phyloP scores from a whole-genome alignment of 2,888 invertebrate genomes.

The Eupithecia pulchellata region DNA sequence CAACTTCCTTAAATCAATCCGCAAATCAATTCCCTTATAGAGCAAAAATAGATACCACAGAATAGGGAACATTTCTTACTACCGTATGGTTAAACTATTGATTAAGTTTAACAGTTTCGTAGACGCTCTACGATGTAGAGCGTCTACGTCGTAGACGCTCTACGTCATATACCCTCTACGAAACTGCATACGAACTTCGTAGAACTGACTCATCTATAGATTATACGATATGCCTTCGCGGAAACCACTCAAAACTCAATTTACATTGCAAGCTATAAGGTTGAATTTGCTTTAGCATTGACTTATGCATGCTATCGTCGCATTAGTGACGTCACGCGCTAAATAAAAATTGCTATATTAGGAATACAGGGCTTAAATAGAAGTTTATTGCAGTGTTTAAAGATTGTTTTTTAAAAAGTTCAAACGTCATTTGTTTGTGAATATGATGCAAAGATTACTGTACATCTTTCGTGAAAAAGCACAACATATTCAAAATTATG shows the following conservation, averaged over 20 bases:
- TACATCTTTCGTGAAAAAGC: too few relatives aligned
- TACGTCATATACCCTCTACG: conserved; percentile 34
- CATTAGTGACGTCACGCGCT: conserved; percentile 45
- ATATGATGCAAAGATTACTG: too few relatives aligned
- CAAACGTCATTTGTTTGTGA: too few relatives aligned
- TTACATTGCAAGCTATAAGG: conserved; percentile 28
- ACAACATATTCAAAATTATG: too few relatives aligned
- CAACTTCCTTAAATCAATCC: too few relatives aligned
- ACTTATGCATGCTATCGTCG: conserved; percentile 44
- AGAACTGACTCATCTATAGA: conserved; percentile 29
- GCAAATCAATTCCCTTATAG: neutral
- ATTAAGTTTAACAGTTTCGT: neutral
- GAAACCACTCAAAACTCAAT: conserved; percentile 12
- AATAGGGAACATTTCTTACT: neutral
- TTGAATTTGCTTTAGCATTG: conserved; percentile 30
- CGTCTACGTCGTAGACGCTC: conserved; percentile 1
- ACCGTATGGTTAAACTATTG: neutral
- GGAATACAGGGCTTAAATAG: conserved; percentile 22
- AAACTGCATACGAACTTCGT: conserved; percentile 29
- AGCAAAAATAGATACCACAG: neutral
- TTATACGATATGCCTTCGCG: conserved; percentile 23
- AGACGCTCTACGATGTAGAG: neutral
- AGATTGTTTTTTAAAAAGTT: too few relatives aligned
- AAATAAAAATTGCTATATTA: conserved; percentile 42
- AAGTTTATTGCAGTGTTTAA: conserved; percentile 19